A percentile compares a stretch with the other conserved stretches of the same genome.
phyloP scores from a whole-genome alignment of 2,113 vertebrate genomes.

The Hiodon alosoides region DNA sequence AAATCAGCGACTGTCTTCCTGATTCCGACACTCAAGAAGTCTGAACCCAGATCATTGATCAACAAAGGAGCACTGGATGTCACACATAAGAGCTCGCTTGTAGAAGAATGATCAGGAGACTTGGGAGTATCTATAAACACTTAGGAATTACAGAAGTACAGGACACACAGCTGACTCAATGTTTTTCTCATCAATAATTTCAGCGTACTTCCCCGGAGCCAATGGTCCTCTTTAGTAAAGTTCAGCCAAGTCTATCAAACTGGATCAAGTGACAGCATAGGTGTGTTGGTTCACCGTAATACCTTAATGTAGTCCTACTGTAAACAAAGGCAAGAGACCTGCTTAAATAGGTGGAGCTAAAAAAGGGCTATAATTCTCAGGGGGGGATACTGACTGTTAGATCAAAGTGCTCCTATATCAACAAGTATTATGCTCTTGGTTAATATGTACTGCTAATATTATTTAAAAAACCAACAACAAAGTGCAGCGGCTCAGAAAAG shows the following conservation, averaged over 20 bases:
- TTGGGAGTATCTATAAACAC: too few relatives aligned
- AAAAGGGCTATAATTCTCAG: background rate
- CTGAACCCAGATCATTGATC: background rate
- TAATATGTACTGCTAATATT: slow-evolving; percentile 10
- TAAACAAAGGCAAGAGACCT: slow-evolving; percentile 8
- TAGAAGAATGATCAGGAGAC: too few relatives aligned
- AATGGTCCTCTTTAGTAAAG: background rate
- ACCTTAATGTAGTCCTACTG: slow-evolving; percentile 6
- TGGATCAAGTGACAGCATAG: background rate
- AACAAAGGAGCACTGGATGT: too few relatives aligned
- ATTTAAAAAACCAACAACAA: background rate
- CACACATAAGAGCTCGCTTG: too few relatives aligned
- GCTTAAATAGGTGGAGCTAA: background rate
- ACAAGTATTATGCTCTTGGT: background rate
- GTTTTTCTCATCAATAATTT: background rate
- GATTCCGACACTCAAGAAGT: background rate
- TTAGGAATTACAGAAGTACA: too few relatives aligned
- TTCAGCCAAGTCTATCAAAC: background rate
- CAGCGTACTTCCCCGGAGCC: background rate
- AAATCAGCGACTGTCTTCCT: background rate
- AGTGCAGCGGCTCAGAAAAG: slow-evolving; percentile 13
- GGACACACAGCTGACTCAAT: background rate
- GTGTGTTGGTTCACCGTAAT: slow-evolving; percentile 1
- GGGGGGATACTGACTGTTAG: slow-evolving; percentile 13
- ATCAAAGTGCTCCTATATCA: slow-evolving; percentile 19